These are phyloP conservation scores for Apeltes quadracus DNA, from an alignment of 2,113 vertebrate genomes.

Conservation along the genomic window DNA sequence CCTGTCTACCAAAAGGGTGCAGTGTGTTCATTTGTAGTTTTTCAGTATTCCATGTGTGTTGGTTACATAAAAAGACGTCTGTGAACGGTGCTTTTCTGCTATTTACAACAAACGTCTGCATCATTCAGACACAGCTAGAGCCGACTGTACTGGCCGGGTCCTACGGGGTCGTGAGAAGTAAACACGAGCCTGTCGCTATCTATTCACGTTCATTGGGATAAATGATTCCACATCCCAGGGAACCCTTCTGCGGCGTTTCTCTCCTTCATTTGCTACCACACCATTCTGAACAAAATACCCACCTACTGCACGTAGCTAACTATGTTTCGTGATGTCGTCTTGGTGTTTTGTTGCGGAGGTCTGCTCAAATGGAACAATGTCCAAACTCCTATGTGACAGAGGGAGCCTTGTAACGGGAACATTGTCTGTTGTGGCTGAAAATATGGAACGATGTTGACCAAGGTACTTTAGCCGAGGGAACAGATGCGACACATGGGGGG, in stretches of 20 bases:
- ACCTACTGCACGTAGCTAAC: neutral
- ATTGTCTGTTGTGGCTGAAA: neutral
- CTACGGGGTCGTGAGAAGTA: neutral
- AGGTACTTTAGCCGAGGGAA: slow-evolving; percentile 49
- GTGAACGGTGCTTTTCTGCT: neutral
- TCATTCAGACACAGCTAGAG: neutral
- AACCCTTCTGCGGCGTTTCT: neutral
- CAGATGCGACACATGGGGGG: slow-evolving; percentile 47
- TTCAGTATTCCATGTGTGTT: neutral
- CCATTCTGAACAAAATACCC: neutral
- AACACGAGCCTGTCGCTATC: neutral
- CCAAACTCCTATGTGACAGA: neutral
- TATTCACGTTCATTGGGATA: neutral
- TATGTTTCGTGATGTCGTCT: neutral
- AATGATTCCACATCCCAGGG: neutral
- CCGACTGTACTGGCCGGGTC: neutral
- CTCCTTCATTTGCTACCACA: neutral
- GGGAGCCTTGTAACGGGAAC: neutral
- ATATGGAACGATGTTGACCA: slow-evolving; percentile 10
- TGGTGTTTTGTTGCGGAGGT: slow-evolving; percentile 12
- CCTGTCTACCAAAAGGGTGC: slow-evolving; percentile 21
- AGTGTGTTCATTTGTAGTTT: neutral
- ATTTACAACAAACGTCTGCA: slow-evolving; percentile 9
- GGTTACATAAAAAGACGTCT: neutral
- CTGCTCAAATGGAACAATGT: slow-evolving; percentile 2